These are phyloP conservation scores for Porites lobata DNA, from an alignment of 92 coral and sea anemone species.

Conservation along the genomic window DNA sequence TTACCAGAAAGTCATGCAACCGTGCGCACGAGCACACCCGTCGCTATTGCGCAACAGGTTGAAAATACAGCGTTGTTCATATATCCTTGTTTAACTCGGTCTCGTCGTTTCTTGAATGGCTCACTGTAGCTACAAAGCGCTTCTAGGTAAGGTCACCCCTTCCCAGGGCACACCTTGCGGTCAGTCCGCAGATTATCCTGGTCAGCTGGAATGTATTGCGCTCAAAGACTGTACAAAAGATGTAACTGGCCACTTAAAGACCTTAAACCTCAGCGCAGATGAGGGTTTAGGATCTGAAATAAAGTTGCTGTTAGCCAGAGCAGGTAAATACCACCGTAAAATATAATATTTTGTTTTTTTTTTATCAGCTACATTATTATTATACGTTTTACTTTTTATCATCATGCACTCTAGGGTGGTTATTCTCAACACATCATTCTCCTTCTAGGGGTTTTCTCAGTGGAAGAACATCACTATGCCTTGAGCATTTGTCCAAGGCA, in stretches of 20 bases:
- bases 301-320: too few relatives aligned
- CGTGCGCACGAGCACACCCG: neutral
- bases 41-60: too few relatives aligned
- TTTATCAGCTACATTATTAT: neutral
- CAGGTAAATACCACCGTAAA: too few relatives aligned
- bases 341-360: too few relatives aligned
- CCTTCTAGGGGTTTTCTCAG: neutral
- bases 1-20: constrained; percentile 28
- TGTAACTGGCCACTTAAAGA: constrained; percentile 14
- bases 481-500: too few relatives aligned
- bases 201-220: neutral
- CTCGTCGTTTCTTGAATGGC: constrained; percentile 28
- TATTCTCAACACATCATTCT: constrained; percentile 1
- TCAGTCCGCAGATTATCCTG: too few relatives aligned
- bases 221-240: constrained; percentile 34
- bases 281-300: too few relatives aligned
- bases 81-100: constrained; percentile 21
- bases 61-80: neutral
- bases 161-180: constrained; percentile 27
- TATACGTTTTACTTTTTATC: constrained; percentile 6
- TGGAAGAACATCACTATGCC: too few relatives aligned
- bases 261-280: constrained; percentile 15
- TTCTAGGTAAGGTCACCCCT: neutral
- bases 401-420: too few relatives aligned
- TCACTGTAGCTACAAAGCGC: neutral